Conservation (phyloP, 2,113 vertebrate species). For the Gracilinanus agilis region DNA sequence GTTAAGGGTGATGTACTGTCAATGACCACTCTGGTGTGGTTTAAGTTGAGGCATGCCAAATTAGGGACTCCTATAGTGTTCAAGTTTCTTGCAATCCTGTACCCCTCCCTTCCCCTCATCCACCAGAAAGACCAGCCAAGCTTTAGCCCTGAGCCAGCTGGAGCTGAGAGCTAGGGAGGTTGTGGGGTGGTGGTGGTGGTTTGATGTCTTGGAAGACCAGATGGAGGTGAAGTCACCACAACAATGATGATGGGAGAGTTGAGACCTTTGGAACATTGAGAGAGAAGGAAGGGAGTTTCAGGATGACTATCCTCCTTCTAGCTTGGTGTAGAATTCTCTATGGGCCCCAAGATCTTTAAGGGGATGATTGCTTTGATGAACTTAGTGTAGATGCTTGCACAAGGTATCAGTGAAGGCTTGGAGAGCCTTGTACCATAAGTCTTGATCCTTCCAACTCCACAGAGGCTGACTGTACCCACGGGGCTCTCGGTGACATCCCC, state of each 20-base stretch:
- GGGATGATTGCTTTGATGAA: background rate
- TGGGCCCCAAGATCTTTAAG: background rate
- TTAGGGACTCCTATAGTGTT: background rate
- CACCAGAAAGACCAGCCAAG: background rate
- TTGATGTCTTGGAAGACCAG: background rate
- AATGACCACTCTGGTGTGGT: background rate
- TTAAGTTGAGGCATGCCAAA: background rate
- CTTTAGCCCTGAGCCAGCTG: background rate
- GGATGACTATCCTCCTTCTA: background rate
- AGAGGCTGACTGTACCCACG: conserved; percentile 97
- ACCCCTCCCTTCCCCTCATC: background rate
- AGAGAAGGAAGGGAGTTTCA: background rate
- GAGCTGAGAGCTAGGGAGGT: background rate
- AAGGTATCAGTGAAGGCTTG: background rate
- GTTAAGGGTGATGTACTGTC: background rate
- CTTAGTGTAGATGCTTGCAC: background rate
- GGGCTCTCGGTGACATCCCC: conserved; percentile 97
- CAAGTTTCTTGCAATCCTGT: background rate
- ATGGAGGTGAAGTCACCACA: background rate
- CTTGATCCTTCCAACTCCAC: conserved; percentile 58
- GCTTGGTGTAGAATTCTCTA: background rate
- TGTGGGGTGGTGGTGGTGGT: background rate
- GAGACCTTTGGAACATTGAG: background rate
- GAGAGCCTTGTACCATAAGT: background rate
- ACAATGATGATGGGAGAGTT: background rate